A percentile compares a stretch with the other conserved stretches of the same genome.
Evolutionary conservation across 2,888 invertebrate species (phyloP).

Genomic region (Idaea dimidiata): DNA sequence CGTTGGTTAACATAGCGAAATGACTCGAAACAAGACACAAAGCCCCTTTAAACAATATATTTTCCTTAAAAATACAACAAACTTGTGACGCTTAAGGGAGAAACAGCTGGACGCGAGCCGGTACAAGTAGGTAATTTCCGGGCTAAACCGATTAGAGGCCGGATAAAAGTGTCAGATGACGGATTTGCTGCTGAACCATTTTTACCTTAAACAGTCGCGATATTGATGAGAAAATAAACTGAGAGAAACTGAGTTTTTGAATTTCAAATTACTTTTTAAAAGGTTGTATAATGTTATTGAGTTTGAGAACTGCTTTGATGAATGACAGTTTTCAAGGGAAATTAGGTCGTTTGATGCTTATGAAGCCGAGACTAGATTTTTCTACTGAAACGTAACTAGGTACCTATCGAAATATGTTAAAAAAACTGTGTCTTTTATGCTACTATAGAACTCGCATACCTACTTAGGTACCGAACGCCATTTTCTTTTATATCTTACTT

Average conservation of each 20-base stretch:
- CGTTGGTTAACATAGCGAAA: neutral
- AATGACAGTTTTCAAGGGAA: neutral
- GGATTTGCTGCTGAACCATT: neutral
- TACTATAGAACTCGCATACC: too few species aligned
- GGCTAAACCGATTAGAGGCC: neutral
- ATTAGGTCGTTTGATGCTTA: neutral
- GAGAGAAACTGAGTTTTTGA: neutral
- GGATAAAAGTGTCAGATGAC: neutral
- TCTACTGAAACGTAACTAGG: neutral
- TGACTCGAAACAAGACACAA: neutral
- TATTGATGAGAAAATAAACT: neutral
- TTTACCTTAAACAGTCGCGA: neutral
- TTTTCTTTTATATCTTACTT: too few species aligned
- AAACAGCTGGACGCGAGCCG: neutral
- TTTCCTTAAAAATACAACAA: neutral
- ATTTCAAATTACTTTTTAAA: neutral
- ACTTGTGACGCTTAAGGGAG: neutral
- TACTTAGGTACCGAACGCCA: too few species aligned
- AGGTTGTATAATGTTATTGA: neutral
- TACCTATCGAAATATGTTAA: too few species aligned
- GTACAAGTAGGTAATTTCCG: neutral
- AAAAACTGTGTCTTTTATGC: too few species aligned
- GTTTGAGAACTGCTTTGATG: neutral
- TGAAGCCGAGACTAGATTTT: neutral
- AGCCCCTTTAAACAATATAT: neutral